These are phyloP conservation scores for Verasper variegatus DNA, from an alignment of 2,113 vertebrate species.

Conservation along the genomic window DNA sequence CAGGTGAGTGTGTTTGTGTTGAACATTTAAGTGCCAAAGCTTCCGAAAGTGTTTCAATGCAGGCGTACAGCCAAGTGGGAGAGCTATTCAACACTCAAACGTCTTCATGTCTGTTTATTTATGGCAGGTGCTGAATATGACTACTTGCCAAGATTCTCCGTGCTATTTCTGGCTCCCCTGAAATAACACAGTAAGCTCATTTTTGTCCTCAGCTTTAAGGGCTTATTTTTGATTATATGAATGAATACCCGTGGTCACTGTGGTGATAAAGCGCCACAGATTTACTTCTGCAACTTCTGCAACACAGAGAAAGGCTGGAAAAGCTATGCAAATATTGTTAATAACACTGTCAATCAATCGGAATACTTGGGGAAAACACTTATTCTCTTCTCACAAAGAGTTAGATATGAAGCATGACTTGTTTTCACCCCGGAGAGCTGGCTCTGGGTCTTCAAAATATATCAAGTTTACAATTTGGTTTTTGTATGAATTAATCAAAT, in stretches of 20 bases:
- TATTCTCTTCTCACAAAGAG: too few species aligned
- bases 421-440: not conserved
- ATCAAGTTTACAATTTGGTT: not conserved
- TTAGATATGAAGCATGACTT: too few species aligned
- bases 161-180: slow-evolving; percentile 64
- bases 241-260: slow-evolving; percentile 56
- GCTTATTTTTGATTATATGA: slow-evolving; percentile 57
- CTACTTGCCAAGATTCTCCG: slow-evolving; percentile 61
- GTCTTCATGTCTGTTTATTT: slow-evolving; percentile 63
- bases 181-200: slow-evolving; percentile 58
- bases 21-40: slow-evolving; percentile 35
- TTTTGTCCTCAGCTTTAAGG: slow-evolving; percentile 52
- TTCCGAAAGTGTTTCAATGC: slow-evolving; percentile 37
- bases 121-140: slow-evolving; percentile 57
- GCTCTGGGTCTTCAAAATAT: not conserved
- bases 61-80: slow-evolving; percentile 54
- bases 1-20: slow-evolving; percentile 54
- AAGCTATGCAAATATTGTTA: not conserved
- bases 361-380: not conserved
- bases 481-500: not conserved
- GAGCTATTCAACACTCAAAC: slow-evolving; percentile 52
- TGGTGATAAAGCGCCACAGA: slow-evolving; percentile 7
- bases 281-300: slow-evolving; percentile 10
- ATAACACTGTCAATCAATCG: not conserved
- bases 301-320: not conserved